Evolutionary conservation across 1,140 invertebrate genomes (phyloP).

Genomic region (Tetramorium alpestre): DNA sequence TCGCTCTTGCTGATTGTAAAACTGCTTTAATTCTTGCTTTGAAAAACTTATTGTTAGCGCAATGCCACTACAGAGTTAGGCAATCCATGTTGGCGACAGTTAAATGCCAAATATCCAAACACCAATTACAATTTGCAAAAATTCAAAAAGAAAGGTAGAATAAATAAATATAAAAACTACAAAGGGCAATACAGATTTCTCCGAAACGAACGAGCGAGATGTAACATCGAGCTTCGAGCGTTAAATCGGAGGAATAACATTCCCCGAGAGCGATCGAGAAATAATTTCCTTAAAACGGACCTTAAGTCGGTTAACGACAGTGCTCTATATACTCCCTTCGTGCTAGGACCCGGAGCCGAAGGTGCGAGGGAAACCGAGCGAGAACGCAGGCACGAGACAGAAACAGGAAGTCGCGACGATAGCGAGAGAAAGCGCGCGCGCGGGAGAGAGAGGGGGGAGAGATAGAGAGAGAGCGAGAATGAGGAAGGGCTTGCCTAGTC

Average conservation of each 20-base stretch:
- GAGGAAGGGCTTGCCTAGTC: constrained; percentile 76
- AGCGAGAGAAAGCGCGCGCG: constrained; percentile 8
- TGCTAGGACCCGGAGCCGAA: neutral
- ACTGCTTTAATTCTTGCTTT: too few species aligned
- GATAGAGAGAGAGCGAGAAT: neutral
- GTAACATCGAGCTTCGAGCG: neutral
- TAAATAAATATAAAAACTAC: neutral
- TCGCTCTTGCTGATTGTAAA: too few species aligned
- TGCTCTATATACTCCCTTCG: neutral
- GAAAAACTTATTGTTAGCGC: too few species aligned
- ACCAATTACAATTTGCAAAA: neutral
- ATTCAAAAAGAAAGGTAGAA: neutral
- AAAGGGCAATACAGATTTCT: neutral
- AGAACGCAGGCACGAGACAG: constrained; percentile 9
- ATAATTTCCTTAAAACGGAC: neutral
- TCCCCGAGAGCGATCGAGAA: neutral
- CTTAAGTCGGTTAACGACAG: neutral
- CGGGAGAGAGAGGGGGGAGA: neutral
- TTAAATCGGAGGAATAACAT: neutral
- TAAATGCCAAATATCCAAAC: neutral
- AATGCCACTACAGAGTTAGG: neutral
- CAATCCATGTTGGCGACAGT: neutral
- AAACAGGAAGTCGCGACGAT: constrained; percentile 8
- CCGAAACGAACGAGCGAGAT: neutral
- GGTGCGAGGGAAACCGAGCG: neutral